These are phyloP conservation scores for Salvelinus sp. DNA, from an alignment of 2,113 vertebrate species.

Conservation along the genomic window DNA sequence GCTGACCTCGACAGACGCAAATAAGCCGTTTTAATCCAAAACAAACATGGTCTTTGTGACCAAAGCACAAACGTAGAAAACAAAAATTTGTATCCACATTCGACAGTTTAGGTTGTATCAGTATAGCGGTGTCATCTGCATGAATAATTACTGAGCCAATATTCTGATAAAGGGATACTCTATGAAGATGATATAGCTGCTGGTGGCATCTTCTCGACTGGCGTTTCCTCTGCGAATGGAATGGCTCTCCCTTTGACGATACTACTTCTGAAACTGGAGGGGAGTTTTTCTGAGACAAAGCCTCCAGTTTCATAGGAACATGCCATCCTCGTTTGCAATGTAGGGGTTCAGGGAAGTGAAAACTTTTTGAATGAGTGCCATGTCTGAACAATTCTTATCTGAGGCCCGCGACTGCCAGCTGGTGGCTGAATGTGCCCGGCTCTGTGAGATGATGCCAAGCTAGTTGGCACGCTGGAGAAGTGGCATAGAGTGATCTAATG, in stretches of 20 bases:
- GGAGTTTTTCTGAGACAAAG: constrained; percentile 79
- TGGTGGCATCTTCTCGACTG: constrained; percentile 52
- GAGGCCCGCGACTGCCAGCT: constrained; percentile 84
- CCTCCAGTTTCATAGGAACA: constrained; percentile 77
- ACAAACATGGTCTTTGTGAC: constrained; percentile 37
- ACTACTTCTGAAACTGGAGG: constrained; percentile 79
- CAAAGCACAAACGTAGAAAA: constrained; percentile 30
- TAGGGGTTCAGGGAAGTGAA: constrained; percentile 81
- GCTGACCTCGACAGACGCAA: constrained; percentile 54
- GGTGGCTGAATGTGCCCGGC: constrained; percentile 80
- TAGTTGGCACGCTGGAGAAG: constrained; percentile 69
- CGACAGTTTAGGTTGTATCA: constrained; percentile 44
- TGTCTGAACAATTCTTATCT: constrained; percentile 80
- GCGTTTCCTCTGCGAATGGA: constrained; percentile 62
- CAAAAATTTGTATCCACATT: constrained; percentile 18
- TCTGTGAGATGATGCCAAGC: constrained; percentile 73
- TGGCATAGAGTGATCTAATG: constrained; percentile 70
- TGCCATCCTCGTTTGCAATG: constrained; percentile 79
- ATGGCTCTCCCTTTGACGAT: constrained; percentile 70
- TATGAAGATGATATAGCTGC: constrained; percentile 47
- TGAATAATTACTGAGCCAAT: constrained; percentile 32
- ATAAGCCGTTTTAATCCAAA: constrained; percentile 43
- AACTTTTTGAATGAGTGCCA: constrained; percentile 85
- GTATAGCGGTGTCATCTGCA: constrained; percentile 17
- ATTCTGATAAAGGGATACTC: constrained; percentile 37